These are phyloP conservation scores for Arvicanthis niloticus DNA, from an alignment of 2,113 vertebrate species.

Conservation along the genomic window DNA sequence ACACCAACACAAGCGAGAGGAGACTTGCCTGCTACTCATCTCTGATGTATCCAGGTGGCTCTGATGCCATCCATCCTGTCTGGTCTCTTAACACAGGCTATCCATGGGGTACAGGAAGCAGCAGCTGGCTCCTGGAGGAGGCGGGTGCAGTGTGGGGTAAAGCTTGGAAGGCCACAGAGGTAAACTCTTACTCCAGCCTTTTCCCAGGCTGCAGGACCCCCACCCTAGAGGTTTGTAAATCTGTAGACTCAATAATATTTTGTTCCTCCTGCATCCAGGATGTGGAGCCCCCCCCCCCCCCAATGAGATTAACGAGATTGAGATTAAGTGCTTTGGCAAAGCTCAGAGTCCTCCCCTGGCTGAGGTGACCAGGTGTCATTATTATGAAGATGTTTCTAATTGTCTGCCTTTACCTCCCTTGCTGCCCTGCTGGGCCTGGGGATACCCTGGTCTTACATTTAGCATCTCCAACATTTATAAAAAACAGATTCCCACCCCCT, in stretches of 20 bases:
- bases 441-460: constrained; percentile 74
- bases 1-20: neutral
- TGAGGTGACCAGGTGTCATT: constrained; percentile 55
- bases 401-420: constrained; percentile 48
- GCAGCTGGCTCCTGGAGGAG: neutral
- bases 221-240: neutral
- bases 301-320: constrained; percentile 56
- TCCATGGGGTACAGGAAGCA: neutral
- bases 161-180: neutral
- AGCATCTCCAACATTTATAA: constrained; percentile 80
- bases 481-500: constrained; percentile 73
- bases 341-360: constrained; percentile 16
- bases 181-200: neutral
- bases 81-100: neutral
- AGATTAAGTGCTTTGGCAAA: constrained; percentile 59
- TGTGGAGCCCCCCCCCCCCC: neutral
- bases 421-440: constrained; percentile 65
- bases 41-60: neutral
- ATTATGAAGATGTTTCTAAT: constrained; percentile 76
- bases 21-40: neutral
- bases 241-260: neutral
- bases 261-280: neutral
- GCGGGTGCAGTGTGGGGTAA: neutral
- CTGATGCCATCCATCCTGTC: neutral
- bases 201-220: neutral